These are phyloP conservation scores for Anthonomus grandis DNA, from an alignment of 1,140 invertebrate species.

Conservation along the genomic window DNA sequence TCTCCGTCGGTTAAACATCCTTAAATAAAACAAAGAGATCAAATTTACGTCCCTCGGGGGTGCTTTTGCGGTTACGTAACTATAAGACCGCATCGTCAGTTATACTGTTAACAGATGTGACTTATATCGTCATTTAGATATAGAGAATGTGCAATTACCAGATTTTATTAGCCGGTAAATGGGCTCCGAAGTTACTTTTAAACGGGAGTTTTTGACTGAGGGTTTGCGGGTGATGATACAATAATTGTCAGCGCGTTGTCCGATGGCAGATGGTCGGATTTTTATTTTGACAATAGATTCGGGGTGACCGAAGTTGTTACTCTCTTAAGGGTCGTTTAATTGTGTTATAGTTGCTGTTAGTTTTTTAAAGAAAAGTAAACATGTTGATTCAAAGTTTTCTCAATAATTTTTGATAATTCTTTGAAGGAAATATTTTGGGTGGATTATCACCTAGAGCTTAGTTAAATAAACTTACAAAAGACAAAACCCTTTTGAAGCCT, in stretches of 20 bases:
- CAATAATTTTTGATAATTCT: too few relatives aligned
- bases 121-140: slow-evolving; percentile 25
- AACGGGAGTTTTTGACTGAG: background rate
- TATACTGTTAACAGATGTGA: slow-evolving; percentile 26
- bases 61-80: slow-evolving; percentile 23
- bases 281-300: background rate
- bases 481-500: too few relatives aligned
- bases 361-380: too few relatives aligned
- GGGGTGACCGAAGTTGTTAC: background rate
- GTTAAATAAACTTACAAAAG: too few relatives aligned
- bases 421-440: too few relatives aligned
- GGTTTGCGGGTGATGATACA: slow-evolving; percentile 6
- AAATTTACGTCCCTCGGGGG: slow-evolving; percentile 14
- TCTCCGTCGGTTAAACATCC: slow-evolving; percentile 16
- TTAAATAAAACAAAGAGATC: slow-evolving; percentile 18
- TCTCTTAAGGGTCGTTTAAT: too few relatives aligned
- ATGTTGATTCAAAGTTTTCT: too few relatives aligned
- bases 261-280: slow-evolving; percentile 2
- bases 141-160: slow-evolving; percentile 15
- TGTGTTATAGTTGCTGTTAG: too few relatives aligned
- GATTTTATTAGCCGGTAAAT: slow-evolving; percentile 29
- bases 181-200: slow-evolving; percentile 1
- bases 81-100: slow-evolving; percentile 1
- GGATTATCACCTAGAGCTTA: too few relatives aligned
- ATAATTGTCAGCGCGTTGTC: background rate